Evolutionary conservation across 2,113 vertebrate species (phyloP).

Genomic region (Mirounga angustirostris): DNA sequence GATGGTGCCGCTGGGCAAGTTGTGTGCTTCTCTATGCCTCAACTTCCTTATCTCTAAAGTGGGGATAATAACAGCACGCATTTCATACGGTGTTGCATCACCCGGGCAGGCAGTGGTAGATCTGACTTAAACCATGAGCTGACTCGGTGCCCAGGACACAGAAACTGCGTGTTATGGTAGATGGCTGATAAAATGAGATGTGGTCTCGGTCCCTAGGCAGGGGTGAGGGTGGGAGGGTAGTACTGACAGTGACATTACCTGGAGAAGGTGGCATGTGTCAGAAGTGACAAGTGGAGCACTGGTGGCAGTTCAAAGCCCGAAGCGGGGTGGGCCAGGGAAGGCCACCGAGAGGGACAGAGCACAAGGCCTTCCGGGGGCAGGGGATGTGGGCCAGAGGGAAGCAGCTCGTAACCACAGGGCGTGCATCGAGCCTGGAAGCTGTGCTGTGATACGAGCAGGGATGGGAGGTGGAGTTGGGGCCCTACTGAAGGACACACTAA

Average conservation of each 20-base stretch:
- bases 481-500: rapidly evolving
- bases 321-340: not conserved
- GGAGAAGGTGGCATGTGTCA: not conserved
- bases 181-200: slow-evolving; percentile 36
- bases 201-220: not conserved
- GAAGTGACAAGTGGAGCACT: not conserved
- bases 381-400: not conserved
- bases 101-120: not conserved
- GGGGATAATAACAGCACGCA: not conserved
- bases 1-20: not conserved
- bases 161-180: not conserved
- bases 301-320: not conserved
- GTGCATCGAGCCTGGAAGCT: not conserved
- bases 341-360: not conserved
- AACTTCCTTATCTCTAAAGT: slow-evolving; percentile 49
- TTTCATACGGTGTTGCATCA: not conserved
- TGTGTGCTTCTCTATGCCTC: not conserved
- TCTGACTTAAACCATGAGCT: slow-evolving; percentile 33
- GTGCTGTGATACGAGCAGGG: rapidly evolving
- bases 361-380: rapidly evolving
- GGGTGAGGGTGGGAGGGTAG: not conserved
- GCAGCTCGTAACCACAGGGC: rapidly evolving
- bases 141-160: not conserved
- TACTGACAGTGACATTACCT: not conserved
- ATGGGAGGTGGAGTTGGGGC: rapidly evolving